Evolutionary conservation across 2,797 vertebrate species (phyloP).

Genomic region (Galagoides demidoff): DNA sequence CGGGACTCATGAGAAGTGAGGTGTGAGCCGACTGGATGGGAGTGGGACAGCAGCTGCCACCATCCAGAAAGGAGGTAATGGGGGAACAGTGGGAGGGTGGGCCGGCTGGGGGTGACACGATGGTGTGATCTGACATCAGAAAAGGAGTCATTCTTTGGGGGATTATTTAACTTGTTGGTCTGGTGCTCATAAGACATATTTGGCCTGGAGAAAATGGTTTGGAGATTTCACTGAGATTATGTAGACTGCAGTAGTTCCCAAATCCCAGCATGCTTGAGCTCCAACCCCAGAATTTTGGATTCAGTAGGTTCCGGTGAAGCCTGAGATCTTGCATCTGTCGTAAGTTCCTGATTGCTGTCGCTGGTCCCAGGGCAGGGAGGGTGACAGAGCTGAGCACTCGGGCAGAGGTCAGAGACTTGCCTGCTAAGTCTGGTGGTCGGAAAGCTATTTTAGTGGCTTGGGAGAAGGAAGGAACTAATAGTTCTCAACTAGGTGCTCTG

Average conservation of each 20-base stretch:
- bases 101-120: no score
- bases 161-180: background rate
- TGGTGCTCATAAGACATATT: background rate
- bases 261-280: background rate
- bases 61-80: background rate
- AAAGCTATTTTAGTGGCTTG: background rate
- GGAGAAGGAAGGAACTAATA: background rate
- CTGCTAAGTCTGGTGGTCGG: rapidly evolving
- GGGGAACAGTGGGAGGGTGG: rapidly evolving
- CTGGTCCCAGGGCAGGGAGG: background rate
- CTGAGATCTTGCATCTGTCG: no score
- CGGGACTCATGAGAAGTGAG: background rate
- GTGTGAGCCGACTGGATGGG: no score
- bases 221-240: background rate
- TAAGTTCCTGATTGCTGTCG: no score
- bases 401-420: rapidly evolving
- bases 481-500: background rate
- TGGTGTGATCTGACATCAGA: background rate
- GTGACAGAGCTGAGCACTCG: rapidly evolving
- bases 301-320: no score
- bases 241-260: background rate
- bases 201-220: rapidly evolving
- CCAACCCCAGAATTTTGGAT: background rate
- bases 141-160: background rate
- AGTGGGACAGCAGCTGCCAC: background rate